Evolutionary conservation across 2,888 invertebrate genomes (phyloP).

Genomic region (Dryocosmus kuriphilus): DNA sequence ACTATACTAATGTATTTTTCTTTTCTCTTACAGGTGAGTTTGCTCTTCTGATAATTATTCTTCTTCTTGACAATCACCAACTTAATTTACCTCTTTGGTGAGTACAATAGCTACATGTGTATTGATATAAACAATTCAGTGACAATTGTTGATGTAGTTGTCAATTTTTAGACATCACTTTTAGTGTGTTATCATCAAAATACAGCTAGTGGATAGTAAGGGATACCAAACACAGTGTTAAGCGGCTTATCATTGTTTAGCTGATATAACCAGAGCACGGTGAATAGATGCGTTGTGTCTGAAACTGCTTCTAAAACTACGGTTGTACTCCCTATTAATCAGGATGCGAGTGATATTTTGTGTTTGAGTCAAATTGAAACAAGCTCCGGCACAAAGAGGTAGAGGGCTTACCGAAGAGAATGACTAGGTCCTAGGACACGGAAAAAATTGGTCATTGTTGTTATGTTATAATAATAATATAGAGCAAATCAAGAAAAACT

Average conservation of each 20-base stretch:
- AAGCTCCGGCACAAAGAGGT: neutral
- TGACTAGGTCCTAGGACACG: too few species aligned
- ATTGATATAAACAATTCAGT: too few species aligned
- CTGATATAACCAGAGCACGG: neutral
- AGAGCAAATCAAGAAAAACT: too few species aligned
- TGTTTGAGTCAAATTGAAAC: slow-evolving; percentile 6
- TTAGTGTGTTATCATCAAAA: too few species aligned
- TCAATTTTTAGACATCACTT: too few species aligned
- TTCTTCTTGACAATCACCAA: too few species aligned
- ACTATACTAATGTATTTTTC: neutral
- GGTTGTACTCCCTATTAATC: neutral
- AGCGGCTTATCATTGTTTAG: slow-evolving; percentile 2
- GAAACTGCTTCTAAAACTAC: slow-evolving; percentile 13
- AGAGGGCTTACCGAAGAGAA: slow-evolving; percentile 6
- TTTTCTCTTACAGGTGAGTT: slow-evolving; percentile 1
- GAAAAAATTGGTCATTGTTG: too few species aligned
- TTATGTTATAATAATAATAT: too few species aligned
- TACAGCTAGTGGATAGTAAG: neutral
- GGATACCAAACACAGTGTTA: neutral
- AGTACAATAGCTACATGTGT: too few species aligned
- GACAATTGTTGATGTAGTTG: too few species aligned
- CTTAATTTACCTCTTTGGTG: too few species aligned
- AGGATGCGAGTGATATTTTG: slow-evolving; percentile 12
- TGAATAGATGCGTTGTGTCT: neutral
- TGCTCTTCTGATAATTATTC: too few species aligned